Percentiles rank a stretch among this genome's conserved stretches.
Conservation (phyloP, 2,113 vertebrate species). For the Myxocyprinus asiaticus region DNA sequence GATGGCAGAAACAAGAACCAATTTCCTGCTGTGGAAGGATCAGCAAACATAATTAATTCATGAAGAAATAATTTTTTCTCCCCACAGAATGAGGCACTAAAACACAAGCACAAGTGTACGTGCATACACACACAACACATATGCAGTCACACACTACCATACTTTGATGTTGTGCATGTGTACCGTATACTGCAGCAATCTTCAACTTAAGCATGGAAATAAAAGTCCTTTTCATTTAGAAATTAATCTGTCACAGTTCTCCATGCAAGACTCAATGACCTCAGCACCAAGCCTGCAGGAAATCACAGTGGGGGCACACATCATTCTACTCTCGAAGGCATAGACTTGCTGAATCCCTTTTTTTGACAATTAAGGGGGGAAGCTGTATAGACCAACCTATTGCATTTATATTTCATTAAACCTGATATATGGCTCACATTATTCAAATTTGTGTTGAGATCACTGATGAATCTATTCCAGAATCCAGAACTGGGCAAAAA, state of each 20-base stretch:
- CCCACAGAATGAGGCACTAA: conserved; percentile 17
- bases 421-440: background rate
- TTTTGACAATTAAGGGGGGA: background rate
- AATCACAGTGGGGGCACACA: conserved; percentile 36
- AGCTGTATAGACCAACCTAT: background rate
- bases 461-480: no score
- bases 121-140: conserved; percentile 7
- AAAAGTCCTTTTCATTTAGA: conserved; percentile 45
- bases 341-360: background rate
- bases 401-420: conserved; percentile 15
- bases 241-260: conserved; percentile 47
- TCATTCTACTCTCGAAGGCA: conserved; percentile 23
- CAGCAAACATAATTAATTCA: conserved; percentile 14
- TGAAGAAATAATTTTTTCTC: background rate
- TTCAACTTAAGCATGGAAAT: conserved; percentile 32
- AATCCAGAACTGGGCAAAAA: no score
- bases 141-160: background rate
- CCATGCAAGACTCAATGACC: conserved; percentile 40
- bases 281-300: conserved; percentile 35
- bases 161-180: background rate
- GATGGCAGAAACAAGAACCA: background rate
- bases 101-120: background rate
- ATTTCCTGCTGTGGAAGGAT: conserved; percentile 9
- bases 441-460: no score
- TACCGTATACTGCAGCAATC: background rate